Base-by-base conservation (phyloP, 2,113 vertebrate genomes). In the Triplophysa tibetana region DNA sequence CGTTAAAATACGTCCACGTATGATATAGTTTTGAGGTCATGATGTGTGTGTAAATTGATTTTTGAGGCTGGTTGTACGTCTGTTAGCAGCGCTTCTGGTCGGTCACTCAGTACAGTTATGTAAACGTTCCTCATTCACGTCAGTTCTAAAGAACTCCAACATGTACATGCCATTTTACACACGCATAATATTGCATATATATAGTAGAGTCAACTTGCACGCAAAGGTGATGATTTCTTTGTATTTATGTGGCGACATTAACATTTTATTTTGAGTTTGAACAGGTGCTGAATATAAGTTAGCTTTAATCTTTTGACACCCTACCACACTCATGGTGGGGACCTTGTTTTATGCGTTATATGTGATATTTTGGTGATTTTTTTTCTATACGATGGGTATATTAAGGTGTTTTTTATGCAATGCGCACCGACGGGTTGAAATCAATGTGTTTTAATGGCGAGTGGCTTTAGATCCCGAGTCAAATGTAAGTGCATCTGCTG, bases 1-100 rank as follows among this genome's bases (percentile, higher is more conserved):
- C 29, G 0, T 16, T 10, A 10, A 3, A 24, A 60, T 16, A 43
- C 70, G 16, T 1, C 2, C 3, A 29, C 0, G 0, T n/a, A 4
- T 54, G 4, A 1, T 10, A 1, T n/a, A 8, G 8, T 21, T 58
- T 9, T 21, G 54, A 21, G 1, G 19, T 58, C 2, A n/a, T 21
- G n/a, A 0, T 50, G 1, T 29, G 5, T 1, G 16, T 3, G 8
- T 6, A 24, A 24, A 16, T 14, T 16, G 33, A 9, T 13, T 70
- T 85, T 77, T 52, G 77, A 65, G 80, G 78, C 80, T 83, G 80
- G 79, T 63, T 85, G 54, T 66, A 66, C 41, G 43, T 65, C 8
- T 17, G 77, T 81, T 88, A 88, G 89, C 90, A 62, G 26, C 62
- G 75, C 45, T 85, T 26, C 72, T 24, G 83, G 21, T 24, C 82